Evolutionary conservation across 64 coral and sea anemone genomes (phyloP).

Genomic region (Pachyseris speciosa): DNA sequence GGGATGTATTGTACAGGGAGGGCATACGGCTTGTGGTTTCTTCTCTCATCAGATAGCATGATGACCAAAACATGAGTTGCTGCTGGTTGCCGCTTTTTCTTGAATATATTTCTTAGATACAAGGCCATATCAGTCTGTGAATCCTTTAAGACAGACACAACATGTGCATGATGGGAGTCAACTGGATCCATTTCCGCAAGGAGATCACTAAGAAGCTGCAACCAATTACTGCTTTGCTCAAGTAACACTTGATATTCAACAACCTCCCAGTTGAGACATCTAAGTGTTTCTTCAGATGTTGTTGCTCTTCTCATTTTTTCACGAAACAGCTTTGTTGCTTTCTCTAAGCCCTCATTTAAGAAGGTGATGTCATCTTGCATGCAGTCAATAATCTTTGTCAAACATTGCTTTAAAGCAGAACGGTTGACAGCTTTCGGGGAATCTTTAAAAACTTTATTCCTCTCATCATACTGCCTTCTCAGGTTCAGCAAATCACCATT

Average conservation of each 20-base stretch:
- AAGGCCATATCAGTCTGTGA: background rate
- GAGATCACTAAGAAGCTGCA: slow-evolving; percentile 4
- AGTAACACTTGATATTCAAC: slow-evolving; percentile 59
- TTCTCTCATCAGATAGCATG: slow-evolving; percentile 27
- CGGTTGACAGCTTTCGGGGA: background rate
- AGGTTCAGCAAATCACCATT: slow-evolving; percentile 40
- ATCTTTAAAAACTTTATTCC: background rate
- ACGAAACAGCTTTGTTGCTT: slow-evolving; percentile 16
- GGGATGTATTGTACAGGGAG: slow-evolving; percentile 9
- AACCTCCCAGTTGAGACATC: slow-evolving; percentile 51
- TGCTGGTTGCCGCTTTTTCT: slow-evolving; percentile 48
- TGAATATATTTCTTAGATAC: slow-evolving; percentile 40
- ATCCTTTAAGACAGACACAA: slow-evolving; percentile 25
- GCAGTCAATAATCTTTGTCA: slow-evolving; percentile 4
- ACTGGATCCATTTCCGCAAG: background rate
- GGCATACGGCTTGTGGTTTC: slow-evolving; percentile 14
- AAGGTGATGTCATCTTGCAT: background rate
- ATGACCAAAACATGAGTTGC: slow-evolving; percentile 33
- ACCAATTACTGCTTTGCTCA: slow-evolving; percentile 24
- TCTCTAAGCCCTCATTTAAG: slow-evolving; percentile 25
- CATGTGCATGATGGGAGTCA: background rate
- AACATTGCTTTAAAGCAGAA: background rate
- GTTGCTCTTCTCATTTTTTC: background rate
- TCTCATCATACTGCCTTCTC: slow-evolving; percentile 14
- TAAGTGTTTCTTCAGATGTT: slow-evolving; percentile 48